phyloP scores from a whole-genome alignment of 2,113 vertebrate species.

The Eulemur macaco region DNA sequence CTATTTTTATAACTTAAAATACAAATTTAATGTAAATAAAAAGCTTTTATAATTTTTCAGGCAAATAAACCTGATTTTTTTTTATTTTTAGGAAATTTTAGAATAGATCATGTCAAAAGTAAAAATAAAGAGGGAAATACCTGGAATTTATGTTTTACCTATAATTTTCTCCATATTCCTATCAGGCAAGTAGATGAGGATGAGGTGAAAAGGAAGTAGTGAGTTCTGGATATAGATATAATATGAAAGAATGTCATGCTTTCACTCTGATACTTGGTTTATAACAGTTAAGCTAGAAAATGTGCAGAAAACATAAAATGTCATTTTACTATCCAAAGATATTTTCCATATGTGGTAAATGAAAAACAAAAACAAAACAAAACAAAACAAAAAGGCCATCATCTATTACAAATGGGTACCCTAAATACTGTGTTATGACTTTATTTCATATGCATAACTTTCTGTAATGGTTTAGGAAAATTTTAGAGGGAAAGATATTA shows the following conservation, averaged over 20 bases:
- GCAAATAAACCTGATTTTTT: not conserved
- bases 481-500: conserved; percentile 51
- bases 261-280: not conserved
- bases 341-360: conserved; percentile 44
- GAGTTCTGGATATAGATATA: not conserved
- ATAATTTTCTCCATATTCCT: not conserved
- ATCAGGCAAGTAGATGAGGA: not conserved
- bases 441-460: conserved; percentile 55
- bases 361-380: conserved; percentile 41
- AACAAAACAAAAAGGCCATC: not conserved
- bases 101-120: not conserved
- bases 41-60: not conserved
- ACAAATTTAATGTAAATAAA: not conserved
- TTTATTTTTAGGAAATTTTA: not conserved
- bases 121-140: not conserved
- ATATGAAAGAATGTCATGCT: not conserved
- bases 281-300: conserved; percentile 32
- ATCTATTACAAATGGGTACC: conserved; percentile 55
- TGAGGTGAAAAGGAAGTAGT: not conserved
- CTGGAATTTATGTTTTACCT: not conserved
- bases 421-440: conserved; percentile 58
- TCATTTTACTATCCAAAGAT: not conserved
- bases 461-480: conserved; percentile 46
- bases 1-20: not conserved
- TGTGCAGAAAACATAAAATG: not conserved